Evolutionary conservation across 1,140 invertebrate species (phyloP), one percentile per base, ranked within the genome.

Genomic region (Zaprionus nigranus): DNA sequence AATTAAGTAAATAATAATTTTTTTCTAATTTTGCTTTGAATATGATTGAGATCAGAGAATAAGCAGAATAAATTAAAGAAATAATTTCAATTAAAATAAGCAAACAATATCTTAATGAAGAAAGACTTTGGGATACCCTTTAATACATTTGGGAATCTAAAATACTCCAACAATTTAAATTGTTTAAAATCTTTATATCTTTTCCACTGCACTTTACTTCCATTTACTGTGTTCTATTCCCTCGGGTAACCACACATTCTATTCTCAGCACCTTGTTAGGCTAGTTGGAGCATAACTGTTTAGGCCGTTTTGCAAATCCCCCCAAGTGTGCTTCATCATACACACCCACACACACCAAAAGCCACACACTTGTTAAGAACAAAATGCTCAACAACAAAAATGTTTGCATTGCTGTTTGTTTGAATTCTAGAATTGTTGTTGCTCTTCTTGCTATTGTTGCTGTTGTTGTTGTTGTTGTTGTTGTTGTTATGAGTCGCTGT

Each of bases 381-480:
- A 67, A 68, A 59, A 20, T 51, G 46, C 65, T 74, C 67, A 71
- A 46, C 66, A 28, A 46, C 46, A 71, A 22, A 76, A 76, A 79
- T 76, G 81, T 72, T 76, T 57, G 67, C 76, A 82, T 85, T 85
- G 83, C 87, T 79, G 74, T 66, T 85, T 79, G 74, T 66, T 62
- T 68, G 40, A 22, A 4, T 38, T 71, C 40, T 51, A 60, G 34
- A n/a, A 13, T 51, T 51, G 46, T 24, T 51, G 20, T 70, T 70
- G 67, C 40, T 69, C 34, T 69, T 51, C 20, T 70, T 70, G 67
- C 40, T 69, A 46, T 69, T 69, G 58, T 68, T 68, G 17, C 17
- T 17, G 66, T 53, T 68, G 65, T 68, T 68, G 65, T 60, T 68
- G 65, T 68, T 68, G 65, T 60, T 54, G 53, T 56, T 56, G 53